Evolutionary conservation across 2,888 invertebrate species (phyloP).

Genomic region (Rapana venosa): DNA sequence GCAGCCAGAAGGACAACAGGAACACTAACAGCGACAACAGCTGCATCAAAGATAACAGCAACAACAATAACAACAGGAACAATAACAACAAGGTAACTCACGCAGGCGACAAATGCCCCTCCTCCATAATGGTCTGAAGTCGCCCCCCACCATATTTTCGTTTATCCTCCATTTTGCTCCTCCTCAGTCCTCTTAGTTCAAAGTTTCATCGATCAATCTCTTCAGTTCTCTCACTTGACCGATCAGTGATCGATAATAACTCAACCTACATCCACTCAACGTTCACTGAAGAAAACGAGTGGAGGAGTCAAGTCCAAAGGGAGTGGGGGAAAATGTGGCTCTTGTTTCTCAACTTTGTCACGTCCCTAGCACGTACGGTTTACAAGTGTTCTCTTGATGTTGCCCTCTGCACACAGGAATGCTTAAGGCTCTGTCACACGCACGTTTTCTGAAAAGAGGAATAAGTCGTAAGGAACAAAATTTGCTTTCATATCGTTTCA

Average conservation of each 20-base stretch:
- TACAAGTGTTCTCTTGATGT: not conserved
- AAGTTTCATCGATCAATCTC: not conserved
- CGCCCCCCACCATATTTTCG: conserved; percentile 28
- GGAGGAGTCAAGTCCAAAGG: too few relatives aligned
- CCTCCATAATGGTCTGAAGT: conserved; percentile 34
- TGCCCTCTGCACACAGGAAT: not conserved
- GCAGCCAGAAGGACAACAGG: not conserved
- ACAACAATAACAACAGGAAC: not conserved
- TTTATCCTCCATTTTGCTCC: conserved; percentile 14
- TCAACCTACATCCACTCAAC: not conserved
- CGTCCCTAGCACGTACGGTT: not conserved
- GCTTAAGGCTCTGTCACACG: too few relatives aligned
- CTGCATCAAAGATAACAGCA: not conserved
- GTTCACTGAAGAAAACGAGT: not conserved
- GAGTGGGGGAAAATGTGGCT: not conserved
- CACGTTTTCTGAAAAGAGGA: too few relatives aligned
- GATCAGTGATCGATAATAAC: not conserved
- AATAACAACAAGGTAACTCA: conserved; percentile 9
- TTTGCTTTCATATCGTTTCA: too few relatives aligned
- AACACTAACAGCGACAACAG: not conserved
- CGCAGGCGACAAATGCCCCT: conserved; percentile 35
- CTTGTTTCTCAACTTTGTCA: not conserved
- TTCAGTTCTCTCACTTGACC: not conserved
- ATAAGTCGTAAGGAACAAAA: too few relatives aligned
- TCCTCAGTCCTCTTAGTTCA: not conserved